Percentiles rank a stretch among this genome's conserved stretches.
Evolutionary conservation across 35 echinoderm and acorn worm genomes (phyloP).

Genomic region (Strongylocentrotus purpuratus): DNA sequence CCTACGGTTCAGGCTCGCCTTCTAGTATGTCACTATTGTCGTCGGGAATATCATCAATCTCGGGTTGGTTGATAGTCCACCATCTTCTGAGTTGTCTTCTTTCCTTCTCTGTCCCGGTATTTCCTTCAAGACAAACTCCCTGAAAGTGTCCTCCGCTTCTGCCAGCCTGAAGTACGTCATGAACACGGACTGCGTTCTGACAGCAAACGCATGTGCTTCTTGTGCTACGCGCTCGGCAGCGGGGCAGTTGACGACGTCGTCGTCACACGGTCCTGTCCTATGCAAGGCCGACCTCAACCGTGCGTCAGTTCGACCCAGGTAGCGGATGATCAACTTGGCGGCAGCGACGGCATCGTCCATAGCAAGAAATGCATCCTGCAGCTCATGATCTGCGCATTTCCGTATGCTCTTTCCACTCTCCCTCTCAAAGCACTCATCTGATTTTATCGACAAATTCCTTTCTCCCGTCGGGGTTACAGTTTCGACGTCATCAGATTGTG

Average conservation of each 20-base stretch:
- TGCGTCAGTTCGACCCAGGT: conserved; percentile 10
- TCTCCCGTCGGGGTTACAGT: neutral
- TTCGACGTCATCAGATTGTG: neutral
- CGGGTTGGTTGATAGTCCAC: neutral
- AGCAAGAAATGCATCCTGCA: conserved; percentile 20
- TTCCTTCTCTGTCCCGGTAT: neutral
- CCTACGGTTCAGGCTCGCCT: neutral
- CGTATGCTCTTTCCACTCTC: neutral
- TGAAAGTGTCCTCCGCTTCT: conserved; percentile 26
- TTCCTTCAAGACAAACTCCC: neutral
- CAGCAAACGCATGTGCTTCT: conserved; percentile 23
- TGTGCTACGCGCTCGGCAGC: conserved; percentile 17
- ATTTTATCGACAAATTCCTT: neutral
- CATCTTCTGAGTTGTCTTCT: neutral
- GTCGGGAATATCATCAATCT: neutral
- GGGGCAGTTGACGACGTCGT: neutral
- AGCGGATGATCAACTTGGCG: conserved; percentile 43
- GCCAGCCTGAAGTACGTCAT: conserved; percentile 41
- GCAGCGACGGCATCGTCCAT: conserved; percentile 30
- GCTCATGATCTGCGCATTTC: neutral
- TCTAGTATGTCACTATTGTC: neutral
- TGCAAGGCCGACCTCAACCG: conserved; percentile 9
- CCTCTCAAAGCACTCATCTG: neutral
- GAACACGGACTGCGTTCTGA: conserved; percentile 28
- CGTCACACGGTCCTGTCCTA: conserved; percentile 2